These are phyloP conservation scores for Cebus imitator DNA, from an alignment of 2,113 vertebrate species.

Conservation along the genomic window DNA sequence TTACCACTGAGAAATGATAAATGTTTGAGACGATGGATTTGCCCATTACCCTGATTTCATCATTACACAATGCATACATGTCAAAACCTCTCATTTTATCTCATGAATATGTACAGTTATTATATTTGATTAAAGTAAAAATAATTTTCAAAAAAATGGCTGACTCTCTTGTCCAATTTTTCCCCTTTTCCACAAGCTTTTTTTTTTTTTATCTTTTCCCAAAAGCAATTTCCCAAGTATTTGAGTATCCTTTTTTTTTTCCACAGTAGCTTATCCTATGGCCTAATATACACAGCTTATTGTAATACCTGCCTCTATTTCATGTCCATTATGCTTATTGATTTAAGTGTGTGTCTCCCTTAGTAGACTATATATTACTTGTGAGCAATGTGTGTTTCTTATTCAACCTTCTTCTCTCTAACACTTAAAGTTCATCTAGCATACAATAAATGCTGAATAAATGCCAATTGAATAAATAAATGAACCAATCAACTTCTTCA, in stretches of 20 bases:
- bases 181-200: not conserved
- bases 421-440: not conserved
- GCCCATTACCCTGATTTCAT: not conserved
- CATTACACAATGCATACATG: not conserved
- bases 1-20: not conserved
- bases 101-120: not conserved
- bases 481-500: not conserved
- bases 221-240: not conserved
- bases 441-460: not conserved
- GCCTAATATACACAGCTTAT: not conserved
- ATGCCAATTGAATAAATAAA: not conserved
- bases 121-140: not conserved
- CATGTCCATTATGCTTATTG: too few species aligned
- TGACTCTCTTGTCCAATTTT: not conserved
- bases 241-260: not conserved
- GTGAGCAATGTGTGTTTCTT: not conserved
- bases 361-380: not conserved
- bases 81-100: not conserved
- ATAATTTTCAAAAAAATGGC: not conserved
- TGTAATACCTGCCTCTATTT: not conserved
- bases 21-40: not conserved
- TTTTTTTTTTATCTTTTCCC: not conserved
- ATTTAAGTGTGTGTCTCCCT: not conserved
- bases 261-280: not conserved
- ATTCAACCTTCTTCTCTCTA: not conserved